A percentile compares a stretch with the other conserved stretches of the same genome.
Conservation (phyloP, 2,113 vertebrate species). For the Alectura lathami region DNA sequence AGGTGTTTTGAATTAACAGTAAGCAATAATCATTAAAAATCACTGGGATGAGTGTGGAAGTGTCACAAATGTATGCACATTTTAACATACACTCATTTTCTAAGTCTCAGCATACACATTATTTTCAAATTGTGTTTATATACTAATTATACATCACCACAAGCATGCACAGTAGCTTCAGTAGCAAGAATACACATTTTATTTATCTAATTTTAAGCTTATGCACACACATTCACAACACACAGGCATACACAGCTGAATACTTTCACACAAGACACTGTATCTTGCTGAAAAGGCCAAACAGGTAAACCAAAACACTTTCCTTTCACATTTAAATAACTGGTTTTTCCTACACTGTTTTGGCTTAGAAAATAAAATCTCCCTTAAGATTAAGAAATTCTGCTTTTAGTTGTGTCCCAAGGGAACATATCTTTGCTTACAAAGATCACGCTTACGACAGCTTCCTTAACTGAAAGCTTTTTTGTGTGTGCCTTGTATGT, state of each 20-base stretch:
- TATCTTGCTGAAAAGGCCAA: constrained; percentile 30
- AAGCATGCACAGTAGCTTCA: neutral
- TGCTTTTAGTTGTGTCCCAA: constrained; percentile 51
- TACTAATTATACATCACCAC: neutral
- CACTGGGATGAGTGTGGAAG: constrained; percentile 27
- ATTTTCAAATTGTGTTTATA: constrained; percentile 10
- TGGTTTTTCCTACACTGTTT: constrained; percentile 6
- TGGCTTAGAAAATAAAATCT: constrained; percentile 60
- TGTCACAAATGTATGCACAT: constrained; percentile 9
- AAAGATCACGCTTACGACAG: constrained; percentile 32
- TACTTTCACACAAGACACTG: neutral
- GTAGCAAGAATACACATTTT: neutral
- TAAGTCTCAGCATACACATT: neutral
- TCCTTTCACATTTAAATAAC: constrained; percentile 39
- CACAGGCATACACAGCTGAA: neutral
- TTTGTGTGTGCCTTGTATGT: constrained; percentile 19
- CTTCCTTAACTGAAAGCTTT: constrained; percentile 58
- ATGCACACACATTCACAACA: neutral
- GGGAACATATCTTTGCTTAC: constrained; percentile 38
- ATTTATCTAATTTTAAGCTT: neutral
- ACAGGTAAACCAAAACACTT: constrained; percentile 36
- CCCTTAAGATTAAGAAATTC: constrained; percentile 54
- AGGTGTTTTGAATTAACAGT: constrained; percentile 78
- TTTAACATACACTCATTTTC: constrained; percentile 5
- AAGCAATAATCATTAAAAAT: constrained; percentile 71